A percentile compares a stretch with the other conserved stretches of the same genome.
Conservation (phyloP, 2,888 invertebrate genomes). For the Cephalotes varians region DNA sequence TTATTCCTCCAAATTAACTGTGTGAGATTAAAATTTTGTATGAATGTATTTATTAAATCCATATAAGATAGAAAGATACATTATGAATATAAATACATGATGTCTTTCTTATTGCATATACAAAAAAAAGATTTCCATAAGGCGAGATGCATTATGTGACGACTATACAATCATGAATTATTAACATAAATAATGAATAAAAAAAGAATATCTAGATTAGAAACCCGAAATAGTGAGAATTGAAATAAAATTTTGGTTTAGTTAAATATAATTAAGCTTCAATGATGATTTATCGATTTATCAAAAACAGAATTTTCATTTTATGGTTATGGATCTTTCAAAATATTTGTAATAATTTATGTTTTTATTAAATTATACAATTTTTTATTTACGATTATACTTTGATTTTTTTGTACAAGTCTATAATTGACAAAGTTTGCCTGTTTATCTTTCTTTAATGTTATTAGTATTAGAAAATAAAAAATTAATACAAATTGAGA, state of each 20-base stretch:
- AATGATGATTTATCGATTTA: background rate
- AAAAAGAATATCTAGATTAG: background rate
- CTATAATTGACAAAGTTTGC: background rate
- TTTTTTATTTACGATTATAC: background rate
- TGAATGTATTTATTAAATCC: constrained; percentile 22
- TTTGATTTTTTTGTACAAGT: background rate
- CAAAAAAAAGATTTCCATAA: background rate
- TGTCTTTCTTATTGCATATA: background rate
- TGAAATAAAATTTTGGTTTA: background rate
- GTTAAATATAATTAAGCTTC: background rate
- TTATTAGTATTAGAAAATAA: constrained; percentile 6
- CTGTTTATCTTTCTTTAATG: background rate
- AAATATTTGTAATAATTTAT: background rate
- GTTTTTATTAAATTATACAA: constrained; percentile 7
- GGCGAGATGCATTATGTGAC: background rate
- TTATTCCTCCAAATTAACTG: constrained; percentile 17
- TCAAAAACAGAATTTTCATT: too few species aligned
- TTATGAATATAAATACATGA: background rate
- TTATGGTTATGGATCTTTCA: too few species aligned
- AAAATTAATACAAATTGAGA: constrained; percentile 3
- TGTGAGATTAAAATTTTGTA: constrained; percentile 10
- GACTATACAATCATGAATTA: background rate
- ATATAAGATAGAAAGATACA: background rate
- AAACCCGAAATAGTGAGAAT: background rate
- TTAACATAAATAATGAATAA: background rate